A percentile compares a stretch with the other conserved stretches of the same genome.
phyloP scores from a whole-genome alignment of 2,888 invertebrate species.

The Tetanocera ferruginea region DNA sequence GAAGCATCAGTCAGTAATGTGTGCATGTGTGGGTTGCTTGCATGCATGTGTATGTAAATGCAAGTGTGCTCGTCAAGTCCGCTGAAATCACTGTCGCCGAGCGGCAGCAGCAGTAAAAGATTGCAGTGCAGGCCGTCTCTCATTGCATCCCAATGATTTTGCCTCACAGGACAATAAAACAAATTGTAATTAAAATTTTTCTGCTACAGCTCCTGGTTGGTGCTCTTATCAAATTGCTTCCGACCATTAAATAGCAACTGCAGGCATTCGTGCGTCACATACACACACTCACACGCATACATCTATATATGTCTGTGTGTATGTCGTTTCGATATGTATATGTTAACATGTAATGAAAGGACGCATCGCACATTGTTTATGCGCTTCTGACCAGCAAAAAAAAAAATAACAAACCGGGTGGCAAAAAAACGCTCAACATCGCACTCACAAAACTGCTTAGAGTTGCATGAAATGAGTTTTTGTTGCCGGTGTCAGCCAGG shows the following conservation, averaged over 20 bases:
- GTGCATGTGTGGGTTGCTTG: too few relatives aligned
- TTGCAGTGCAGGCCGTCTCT: neutral
- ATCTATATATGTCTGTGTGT: neutral
- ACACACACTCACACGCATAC: neutral
- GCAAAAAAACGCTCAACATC: neutral
- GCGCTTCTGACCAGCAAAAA: neutral
- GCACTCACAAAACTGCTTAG: neutral
- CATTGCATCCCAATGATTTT: neutral
- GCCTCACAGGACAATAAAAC: neutral
- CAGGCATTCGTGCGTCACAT: neutral
- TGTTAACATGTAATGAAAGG: neutral
- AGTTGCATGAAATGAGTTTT: conserved; percentile 1
- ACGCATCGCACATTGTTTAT: conserved; percentile 3
- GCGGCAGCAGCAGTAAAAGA: too few relatives aligned
- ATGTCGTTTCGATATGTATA: neutral
- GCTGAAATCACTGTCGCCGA: neutral
- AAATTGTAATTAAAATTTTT: conserved; percentile 29
- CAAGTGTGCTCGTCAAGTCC: neutral
- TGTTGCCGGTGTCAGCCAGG: neutral
- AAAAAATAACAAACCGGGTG: neutral
- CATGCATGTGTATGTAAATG: neutral
- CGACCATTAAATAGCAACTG: conserved; percentile 18
- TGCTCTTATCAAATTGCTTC: conserved; percentile 26
- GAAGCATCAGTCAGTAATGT: too few relatives aligned
- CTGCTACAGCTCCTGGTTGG: neutral